These are phyloP conservation scores for Adelognathus sp. DNA, from an alignment of 2,888 invertebrate genomes.

Conservation along the genomic window DNA sequence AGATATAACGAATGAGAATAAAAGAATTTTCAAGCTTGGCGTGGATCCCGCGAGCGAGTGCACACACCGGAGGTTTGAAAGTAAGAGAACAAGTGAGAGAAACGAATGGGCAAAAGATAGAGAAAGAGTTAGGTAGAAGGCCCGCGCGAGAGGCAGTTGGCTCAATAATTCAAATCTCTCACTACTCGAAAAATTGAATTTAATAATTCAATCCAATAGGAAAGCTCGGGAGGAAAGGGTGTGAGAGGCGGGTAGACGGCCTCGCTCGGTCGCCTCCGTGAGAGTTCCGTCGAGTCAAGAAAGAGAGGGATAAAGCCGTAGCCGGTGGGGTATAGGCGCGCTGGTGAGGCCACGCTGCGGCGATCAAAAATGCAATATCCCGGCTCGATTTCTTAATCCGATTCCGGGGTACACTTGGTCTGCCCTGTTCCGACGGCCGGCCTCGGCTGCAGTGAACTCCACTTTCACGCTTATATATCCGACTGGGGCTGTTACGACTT, in stretches of 20 bases:
- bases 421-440: conserved; percentile 27
- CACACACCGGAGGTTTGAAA: neutral
- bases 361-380: conserved; percentile 80
- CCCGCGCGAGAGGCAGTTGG: conserved; percentile 61
- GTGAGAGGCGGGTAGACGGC: neutral
- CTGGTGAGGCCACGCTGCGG: conserved; percentile 63
- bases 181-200: conserved; percentile 81
- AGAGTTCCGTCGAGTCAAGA: conserved; percentile 48
- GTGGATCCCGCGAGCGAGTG: conserved; percentile 23
- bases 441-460: conserved; percentile 6
- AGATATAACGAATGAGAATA: conserved; percentile 36
- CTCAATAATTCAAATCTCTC: conserved; percentile 80
- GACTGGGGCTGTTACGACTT: conserved; percentile 22
- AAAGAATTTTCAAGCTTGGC: conserved; percentile 23
- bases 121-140: conserved; percentile 67
- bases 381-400: conserved; percentile 80
- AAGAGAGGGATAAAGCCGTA: conserved; percentile 28
- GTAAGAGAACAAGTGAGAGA: neutral
- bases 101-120: conserved; percentile 48
- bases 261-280: conserved; percentile 24
- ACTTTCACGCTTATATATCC: conserved; percentile 14
- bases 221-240: conserved; percentile 65
- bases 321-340: conserved; percentile 51
- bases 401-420: conserved; percentile 68
- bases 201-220: conserved; percentile 80